phyloP scores from a whole-genome alignment of 2,888 invertebrate genomes.

The Ormyrus nitidulus region DNA sequence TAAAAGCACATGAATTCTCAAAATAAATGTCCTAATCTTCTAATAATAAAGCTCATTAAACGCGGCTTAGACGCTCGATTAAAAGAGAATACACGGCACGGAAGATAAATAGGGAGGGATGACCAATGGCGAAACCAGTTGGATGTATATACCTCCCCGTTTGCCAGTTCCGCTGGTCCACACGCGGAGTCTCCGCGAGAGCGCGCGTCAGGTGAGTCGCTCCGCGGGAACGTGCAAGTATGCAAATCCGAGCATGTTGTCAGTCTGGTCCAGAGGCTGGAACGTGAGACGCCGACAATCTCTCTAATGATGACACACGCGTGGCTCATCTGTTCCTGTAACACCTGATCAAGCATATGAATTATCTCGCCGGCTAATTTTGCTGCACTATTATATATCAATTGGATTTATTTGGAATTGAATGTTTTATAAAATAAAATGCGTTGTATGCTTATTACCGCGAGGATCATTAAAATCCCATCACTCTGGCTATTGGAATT shows the following conservation, averaged over 20 bases:
- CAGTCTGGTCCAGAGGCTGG: constrained; percentile 43
- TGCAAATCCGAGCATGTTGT: constrained; percentile 38
- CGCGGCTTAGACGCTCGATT: too few relatives aligned
- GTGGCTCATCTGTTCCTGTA: constrained; percentile 34
- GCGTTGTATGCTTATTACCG: too few relatives aligned
- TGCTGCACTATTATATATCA: background rate
- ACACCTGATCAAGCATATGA: constrained; percentile 36
- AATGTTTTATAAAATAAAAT: too few relatives aligned
- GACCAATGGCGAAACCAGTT: constrained; percentile 46
- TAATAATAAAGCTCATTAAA: too few relatives aligned
- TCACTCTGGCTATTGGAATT: too few relatives aligned
- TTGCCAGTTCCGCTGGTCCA: constrained; percentile 54
- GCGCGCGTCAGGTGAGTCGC: constrained; percentile 35
- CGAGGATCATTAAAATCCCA: too few relatives aligned
- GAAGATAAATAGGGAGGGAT: constrained; percentile 21
- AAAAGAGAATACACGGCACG: too few relatives aligned
- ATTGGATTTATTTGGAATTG: too few relatives aligned
- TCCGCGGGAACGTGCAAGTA: background rate
- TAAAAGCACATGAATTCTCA: too few relatives aligned
- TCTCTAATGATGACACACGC: constrained; percentile 13
- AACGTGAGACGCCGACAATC: constrained; percentile 8
- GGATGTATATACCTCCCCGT: background rate
- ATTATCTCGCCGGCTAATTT: background rate
- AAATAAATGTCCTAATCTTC: too few relatives aligned
- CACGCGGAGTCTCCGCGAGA: too few relatives aligned